Evolutionary conservation across 2,113 vertebrate genomes (phyloP), one percentile per base, ranked within the genome.

Genomic region (Lutjanus erythropterus): DNA sequence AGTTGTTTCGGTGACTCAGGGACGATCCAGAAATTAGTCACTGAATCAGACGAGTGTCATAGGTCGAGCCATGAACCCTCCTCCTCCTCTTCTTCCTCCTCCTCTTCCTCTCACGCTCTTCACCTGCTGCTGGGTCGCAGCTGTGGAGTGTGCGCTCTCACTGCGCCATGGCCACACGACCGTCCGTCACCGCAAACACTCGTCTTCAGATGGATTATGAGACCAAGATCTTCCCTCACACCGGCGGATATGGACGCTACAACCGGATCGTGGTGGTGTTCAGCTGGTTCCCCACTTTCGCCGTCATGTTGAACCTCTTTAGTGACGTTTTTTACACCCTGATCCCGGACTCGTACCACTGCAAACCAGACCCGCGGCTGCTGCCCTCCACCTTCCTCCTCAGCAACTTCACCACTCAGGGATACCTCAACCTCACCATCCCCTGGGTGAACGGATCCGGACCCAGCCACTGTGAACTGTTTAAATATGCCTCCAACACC

Each of bases 271-370:
- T 95, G 47, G 93, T 94, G 0, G 69, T 91, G 1, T 95, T 94
- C 76, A 94, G 92, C 53, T 96, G 96, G 95, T 87, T 95, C n/a
- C 96, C 95, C 0, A 91, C 90, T 88, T 91, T 95, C 59, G 95
- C 90, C 1, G 92, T 96, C 78, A 95, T 93, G 42, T 62, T 96
- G 50, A 95, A 94, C 6, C 85, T 96, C 14, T 92, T 94, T 59
- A 93, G 92, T 49, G 93, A 95, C 82, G 61, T 93, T 14, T 94
- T 96, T 16, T 94, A 91, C 85, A 94, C 91, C 0, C 70, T 90
- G 5, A 83, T 87, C 6, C 96, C 95, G 3, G 92, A 94, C 31
- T 75, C 83, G 0, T 96, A 94, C 84, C 95, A 93, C 89, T 96
- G 96, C 87, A 92, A 65, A 5, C 90, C 94, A 3, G 96, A 96